Evolutionary conservation across 1,140 invertebrate genomes (phyloP), one percentile per base, ranked within the genome.

Genomic region (Ceratina calcarata): DNA sequence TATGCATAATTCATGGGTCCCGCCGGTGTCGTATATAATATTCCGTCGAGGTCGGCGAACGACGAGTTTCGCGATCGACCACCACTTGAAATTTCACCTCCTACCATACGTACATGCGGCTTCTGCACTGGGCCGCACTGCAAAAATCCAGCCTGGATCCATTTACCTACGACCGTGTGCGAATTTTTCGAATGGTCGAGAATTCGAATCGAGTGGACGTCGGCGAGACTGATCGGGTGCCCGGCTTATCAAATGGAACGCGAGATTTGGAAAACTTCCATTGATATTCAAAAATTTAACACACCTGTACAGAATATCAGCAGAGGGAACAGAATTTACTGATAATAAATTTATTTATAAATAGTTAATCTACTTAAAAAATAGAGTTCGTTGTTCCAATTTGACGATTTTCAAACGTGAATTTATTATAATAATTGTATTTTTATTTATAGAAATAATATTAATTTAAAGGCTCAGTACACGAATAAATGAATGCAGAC

Each of bases 1-100:
- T 91, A 92, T 93, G 88, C 89, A 93, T 93, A 91, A 93, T 92
- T 93, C 92, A 93, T 93, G 76, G 85, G 71, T 53, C 78, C 65
- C 49, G 70, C 67, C 81, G 82, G 71, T 73, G 62, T 68, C 49
- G 75, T 80, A 88, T 80, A 87, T 86, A 87, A 90, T 90, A 89
- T 87, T 87, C 85, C 80, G 86, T 78, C 74, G 80, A 80, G 82
- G 86, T 87, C 81, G 87, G 58, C 72, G 87, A 78, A 83, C 86
- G 83, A 80, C 32, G 45, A 62, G 49, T 22, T n/a, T 71, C 71
- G 62, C 80, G 84, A 86, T 83, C 84, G 80, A 86, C 84, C 84
- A 82, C 76, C 84, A 86, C 84, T 86, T 82, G 80, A 83, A 86
- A 81, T 76, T 80, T 85, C 57, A 57, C 77, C 79, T 71, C 81